These are phyloP conservation scores for Scaptomyza caliginosa DNA, from an alignment of 2,888 invertebrate species.

Conservation along the genomic window DNA sequence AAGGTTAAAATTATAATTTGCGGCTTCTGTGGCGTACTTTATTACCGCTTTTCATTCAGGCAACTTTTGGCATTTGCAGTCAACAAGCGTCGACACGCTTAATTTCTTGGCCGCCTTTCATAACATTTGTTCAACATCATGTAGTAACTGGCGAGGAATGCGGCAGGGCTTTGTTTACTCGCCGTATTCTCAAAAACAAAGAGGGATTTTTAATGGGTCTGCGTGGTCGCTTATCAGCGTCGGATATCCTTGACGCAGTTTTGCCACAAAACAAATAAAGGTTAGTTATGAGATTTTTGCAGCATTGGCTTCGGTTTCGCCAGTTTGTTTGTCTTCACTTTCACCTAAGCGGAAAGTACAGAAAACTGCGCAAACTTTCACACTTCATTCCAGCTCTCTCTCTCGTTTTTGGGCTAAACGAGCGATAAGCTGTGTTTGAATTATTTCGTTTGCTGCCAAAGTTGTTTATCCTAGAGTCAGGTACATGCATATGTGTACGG, in stretches of 20 bases:
- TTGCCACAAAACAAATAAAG: slow-evolving; percentile 75
- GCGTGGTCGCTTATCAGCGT: slow-evolving; percentile 62
- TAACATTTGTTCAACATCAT: slow-evolving; percentile 74
- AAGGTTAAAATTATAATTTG: slow-evolving; percentile 77
- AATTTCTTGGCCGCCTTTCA: slow-evolving; percentile 75
- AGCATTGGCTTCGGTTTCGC: slow-evolving; percentile 33
- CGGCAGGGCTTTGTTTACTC: slow-evolving; percentile 37
- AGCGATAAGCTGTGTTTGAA: slow-evolving; percentile 61
- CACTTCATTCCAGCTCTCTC: slow-evolving; percentile 40
- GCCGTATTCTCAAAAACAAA: slow-evolving; percentile 53
- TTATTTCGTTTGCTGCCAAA: slow-evolving; percentile 59
- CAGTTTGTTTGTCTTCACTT: slow-evolving; percentile 50
- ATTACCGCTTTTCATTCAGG: slow-evolving; percentile 59
- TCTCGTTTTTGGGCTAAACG: slow-evolving; percentile 20
- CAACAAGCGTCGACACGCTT: slow-evolving; percentile 79
- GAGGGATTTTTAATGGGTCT: slow-evolving; percentile 71
- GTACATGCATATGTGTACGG: neutral
- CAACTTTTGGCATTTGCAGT: slow-evolving; percentile 77
- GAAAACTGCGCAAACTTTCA: slow-evolving; percentile 59
- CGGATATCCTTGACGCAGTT: slow-evolving; percentile 70
- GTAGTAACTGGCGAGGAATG: slow-evolving; percentile 24
- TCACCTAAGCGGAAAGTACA: slow-evolving; percentile 36
- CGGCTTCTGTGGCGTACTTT: slow-evolving; percentile 71
- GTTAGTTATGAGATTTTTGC: slow-evolving; percentile 53
- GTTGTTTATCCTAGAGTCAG: slow-evolving; percentile 16